Percentiles rank a stretch among this genome's conserved stretches.
These are phyloP conservation scores for Gobio gobio DNA, from an alignment of 2,113 vertebrate species.

Conservation along the genomic window DNA sequence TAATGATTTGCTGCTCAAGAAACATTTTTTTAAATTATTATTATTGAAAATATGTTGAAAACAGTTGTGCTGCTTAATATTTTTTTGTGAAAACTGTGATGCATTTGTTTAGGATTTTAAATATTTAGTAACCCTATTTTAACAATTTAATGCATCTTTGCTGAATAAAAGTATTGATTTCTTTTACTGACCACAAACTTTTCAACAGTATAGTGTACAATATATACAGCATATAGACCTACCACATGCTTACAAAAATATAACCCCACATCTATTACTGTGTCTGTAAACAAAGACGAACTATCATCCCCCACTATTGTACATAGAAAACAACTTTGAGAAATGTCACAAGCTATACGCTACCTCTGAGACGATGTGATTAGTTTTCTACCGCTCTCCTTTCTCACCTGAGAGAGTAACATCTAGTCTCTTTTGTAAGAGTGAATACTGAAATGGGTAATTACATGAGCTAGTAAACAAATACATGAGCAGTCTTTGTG, in stretches of 20 bases:
- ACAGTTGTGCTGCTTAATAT: not conserved
- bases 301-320: not conserved
- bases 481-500: constrained; percentile 50
- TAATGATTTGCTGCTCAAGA: not conserved
- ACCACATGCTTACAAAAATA: not conserved
- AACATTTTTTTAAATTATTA: not conserved
- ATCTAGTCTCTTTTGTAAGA: constrained; percentile 59
- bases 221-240: not conserved
- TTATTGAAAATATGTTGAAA: not conserved
- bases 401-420: constrained; percentile 34
- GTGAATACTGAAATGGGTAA: constrained; percentile 66
- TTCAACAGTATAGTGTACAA: not conserved
- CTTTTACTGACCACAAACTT: not conserved
- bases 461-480: constrained; percentile 63
- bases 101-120: no score
- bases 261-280: constrained; percentile 54
- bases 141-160: not conserved
- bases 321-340: constrained; percentile 11
- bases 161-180: not conserved
- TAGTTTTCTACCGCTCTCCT: constrained; percentile 46
- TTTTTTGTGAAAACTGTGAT: not conserved
- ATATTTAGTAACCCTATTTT: not conserved
- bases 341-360: constrained; percentile 1
- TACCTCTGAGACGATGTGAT: constrained; percentile 6
- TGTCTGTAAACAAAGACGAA: constrained; percentile 56